Percentiles rank a stretch among this genome's conserved stretches.
Conservation (phyloP, 2,888 invertebrate species). For the Morinoia aosen region DNA sequence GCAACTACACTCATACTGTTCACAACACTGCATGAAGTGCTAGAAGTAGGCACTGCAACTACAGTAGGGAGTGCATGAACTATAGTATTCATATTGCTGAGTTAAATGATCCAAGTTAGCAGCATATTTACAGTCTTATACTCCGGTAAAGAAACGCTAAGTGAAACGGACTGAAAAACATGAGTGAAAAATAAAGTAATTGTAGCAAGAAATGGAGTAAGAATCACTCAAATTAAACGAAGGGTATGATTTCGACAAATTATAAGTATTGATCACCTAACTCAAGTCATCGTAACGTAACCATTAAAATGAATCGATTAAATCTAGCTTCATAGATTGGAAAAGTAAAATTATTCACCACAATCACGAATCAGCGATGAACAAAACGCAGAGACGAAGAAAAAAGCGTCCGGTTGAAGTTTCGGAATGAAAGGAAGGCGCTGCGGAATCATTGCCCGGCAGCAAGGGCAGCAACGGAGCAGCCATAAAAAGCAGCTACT, state of each 20-base stretch:
- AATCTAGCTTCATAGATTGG: not conserved
- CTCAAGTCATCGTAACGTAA: not conserved
- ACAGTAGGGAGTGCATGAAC: no score
- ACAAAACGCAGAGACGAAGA: not conserved
- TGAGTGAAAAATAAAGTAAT: no score
- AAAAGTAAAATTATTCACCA: not conserved
- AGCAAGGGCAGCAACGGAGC: slow-evolving; percentile 3
- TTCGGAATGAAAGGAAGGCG: not conserved
- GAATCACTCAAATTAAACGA: not conserved
- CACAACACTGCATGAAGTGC: no score
- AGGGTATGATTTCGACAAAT: not conserved
- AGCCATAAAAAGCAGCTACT: slow-evolving; percentile 19
- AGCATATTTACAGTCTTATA: no score
- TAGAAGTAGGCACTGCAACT: no score
- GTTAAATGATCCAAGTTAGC: no score
- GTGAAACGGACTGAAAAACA: no score
- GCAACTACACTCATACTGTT: no score
- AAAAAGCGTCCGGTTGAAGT: not conserved
- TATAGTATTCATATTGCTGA: no score
- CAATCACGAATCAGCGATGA: not conserved
- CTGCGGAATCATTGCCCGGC: not conserved
- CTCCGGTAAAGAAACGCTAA: no score
- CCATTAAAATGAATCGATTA: not conserved
- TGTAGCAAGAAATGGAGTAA: no score
- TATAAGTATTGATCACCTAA: not conserved